Conservation (phyloP, 1,140 invertebrate genomes). For the Mizuhopecten yessoensis region DNA sequence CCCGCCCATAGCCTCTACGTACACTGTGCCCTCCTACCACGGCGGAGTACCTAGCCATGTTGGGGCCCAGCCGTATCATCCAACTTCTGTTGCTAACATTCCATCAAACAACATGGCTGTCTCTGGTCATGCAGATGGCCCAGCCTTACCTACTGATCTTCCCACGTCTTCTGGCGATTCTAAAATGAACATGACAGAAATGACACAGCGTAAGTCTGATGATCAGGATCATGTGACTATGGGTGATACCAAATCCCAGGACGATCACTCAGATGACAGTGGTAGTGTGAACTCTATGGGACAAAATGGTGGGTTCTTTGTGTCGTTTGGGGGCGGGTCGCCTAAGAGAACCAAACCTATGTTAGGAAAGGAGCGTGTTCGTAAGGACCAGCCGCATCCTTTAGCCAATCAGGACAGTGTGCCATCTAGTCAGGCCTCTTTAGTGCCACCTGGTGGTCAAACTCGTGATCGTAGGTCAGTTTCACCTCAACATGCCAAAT, state of each 20-base stretch:
- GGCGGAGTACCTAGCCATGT: slow-evolving; percentile 23
- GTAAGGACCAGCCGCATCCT: slow-evolving; percentile 78
- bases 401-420: slow-evolving; percentile 65
- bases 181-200: slow-evolving; percentile 44
- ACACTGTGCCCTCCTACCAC: slow-evolving; percentile 40
- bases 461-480: neutral
- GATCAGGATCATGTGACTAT: neutral
- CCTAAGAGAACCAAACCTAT: slow-evolving; percentile 95
- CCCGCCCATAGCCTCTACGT: slow-evolving; percentile 22
- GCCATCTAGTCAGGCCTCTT: slow-evolving; percentile 62
- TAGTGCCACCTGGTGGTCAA: neutral
- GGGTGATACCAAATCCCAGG: slow-evolving; percentile 42
- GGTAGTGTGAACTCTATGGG: neutral
- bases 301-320: slow-evolving; percentile 91
- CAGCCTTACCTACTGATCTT: neutral
- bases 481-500: slow-evolving; percentile 9
- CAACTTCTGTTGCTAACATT: slow-evolving; percentile 10
- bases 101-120: neutral
- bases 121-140: neutral
- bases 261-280: neutral
- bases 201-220: neutral
- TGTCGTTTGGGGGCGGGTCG: slow-evolving; percentile 93
- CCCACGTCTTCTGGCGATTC: neutral
- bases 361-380: neutral
- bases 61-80: slow-evolving; percentile 63